Conservation (phyloP, 2,797 vertebrate genomes). For the Schizothorax lantsangensis region DNA sequence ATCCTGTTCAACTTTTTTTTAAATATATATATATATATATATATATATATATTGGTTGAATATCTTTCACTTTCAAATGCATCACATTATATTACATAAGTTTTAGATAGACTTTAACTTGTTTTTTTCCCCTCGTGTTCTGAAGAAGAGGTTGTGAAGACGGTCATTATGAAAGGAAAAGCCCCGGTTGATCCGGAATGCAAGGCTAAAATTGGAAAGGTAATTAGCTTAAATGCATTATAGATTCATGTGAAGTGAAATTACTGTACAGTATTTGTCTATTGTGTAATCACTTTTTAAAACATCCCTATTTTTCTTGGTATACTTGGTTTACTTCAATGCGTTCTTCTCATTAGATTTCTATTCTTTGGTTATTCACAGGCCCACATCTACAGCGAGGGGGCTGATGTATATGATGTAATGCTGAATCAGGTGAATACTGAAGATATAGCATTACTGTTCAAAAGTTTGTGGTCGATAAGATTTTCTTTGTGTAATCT, state of each 20-base stretch:
- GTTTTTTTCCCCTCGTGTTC: neutral
- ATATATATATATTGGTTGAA: no score
- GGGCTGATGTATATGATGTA: slow-evolving; percentile 84
- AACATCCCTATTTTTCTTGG: neutral
- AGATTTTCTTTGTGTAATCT: neutral
- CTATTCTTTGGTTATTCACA: slow-evolving; percentile 60
- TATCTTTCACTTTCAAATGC: neutral
- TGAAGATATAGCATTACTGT: neutral
- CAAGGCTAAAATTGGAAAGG: slow-evolving; percentile 85
- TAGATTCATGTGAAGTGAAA: neutral
- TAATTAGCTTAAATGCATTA: slow-evolving; percentile 59
- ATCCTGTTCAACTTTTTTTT: neutral
- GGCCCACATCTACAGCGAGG: slow-evolving; percentile 88
- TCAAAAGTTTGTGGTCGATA: neutral
- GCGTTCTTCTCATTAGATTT: neutral
- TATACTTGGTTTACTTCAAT: neutral
- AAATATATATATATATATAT: no score
- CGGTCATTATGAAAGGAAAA: slow-evolving; percentile 87
- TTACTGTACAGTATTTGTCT: neutral
- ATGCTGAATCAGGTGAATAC: slow-evolving; percentile 90
- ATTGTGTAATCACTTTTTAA: neutral
- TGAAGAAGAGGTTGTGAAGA: slow-evolving; percentile 81
- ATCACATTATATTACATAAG: neutral
- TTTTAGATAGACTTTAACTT: neutral
- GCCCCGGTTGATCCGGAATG: slow-evolving; percentile 89